phyloP scores from a whole-genome alignment of 2,797 vertebrate genomes.

The Apogon hyalosoma region DNA sequence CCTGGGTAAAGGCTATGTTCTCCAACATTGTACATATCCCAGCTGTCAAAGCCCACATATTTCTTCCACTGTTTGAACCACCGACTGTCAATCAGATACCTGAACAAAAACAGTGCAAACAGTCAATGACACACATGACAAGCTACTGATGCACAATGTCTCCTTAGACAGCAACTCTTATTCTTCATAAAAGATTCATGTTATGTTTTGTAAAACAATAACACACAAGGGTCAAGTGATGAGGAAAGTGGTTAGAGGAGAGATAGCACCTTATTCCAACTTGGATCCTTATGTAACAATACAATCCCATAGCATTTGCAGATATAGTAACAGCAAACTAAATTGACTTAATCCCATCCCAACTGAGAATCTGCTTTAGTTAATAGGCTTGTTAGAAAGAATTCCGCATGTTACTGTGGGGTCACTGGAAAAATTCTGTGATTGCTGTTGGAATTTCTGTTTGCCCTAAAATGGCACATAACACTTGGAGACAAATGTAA shows the following conservation, averaged over 20 bases:
- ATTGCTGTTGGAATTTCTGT: neutral
- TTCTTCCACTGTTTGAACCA: constrained; percentile 99
- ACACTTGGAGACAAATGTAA: neutral
- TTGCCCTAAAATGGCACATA: neutral
- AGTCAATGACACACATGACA: constrained; percentile 8
- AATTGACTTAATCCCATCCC: constrained; percentile 73
- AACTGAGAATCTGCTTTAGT: constrained; percentile 65
- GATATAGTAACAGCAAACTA: constrained; percentile 68
- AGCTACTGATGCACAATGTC: neutral
- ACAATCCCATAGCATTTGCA: constrained; percentile 46
- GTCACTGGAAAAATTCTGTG: neutral
- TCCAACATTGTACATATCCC: constrained; percentile 95
- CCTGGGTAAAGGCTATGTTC: constrained; percentile 92
- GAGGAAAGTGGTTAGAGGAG: neutral
- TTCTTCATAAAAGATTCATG: neutral
- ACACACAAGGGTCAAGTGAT: neutral
- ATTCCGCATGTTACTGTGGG: constrained; percentile 25
- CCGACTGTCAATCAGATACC: constrained; percentile 96
- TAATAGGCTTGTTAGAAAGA: constrained; percentile 71
- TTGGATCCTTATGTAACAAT: constrained; percentile 48
- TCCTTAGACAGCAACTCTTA: neutral
- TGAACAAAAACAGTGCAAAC: constrained; percentile 57
- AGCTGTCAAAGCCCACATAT: constrained; percentile 96
- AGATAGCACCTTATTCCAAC: constrained; percentile 16
- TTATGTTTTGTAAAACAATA: neutral